Evolutionary conservation across 2,113 vertebrate genomes (phyloP).

Genomic region (Myiopsitta monachus): DNA sequence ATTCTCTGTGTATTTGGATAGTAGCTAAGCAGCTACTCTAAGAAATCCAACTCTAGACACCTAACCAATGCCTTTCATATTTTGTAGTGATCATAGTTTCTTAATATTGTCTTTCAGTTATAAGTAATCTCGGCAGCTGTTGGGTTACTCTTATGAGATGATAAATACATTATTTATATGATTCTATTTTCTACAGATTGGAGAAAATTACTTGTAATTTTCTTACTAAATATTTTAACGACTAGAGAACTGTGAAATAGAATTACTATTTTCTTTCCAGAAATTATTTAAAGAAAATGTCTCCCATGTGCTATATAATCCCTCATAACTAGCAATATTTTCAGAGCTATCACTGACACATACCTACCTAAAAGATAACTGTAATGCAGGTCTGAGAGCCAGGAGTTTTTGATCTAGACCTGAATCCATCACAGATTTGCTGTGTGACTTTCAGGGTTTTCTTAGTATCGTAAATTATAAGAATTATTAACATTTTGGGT

Average conservation of each 20-base stretch:
- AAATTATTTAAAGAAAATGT: not conserved
- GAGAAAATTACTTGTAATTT: not conserved
- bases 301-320: not conserved
- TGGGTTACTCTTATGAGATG: not conserved
- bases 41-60: not conserved
- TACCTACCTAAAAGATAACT: not conserved
- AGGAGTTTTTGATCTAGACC: not conserved
- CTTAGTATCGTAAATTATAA: not conserved
- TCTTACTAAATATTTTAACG: not conserved
- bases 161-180: not conserved
- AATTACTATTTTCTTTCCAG: not conserved
- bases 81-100: not conserved
- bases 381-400: not conserved
- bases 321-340: not conserved
- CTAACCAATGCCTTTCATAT: not conserved
- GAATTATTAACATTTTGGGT: not conserved
- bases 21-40: not conserved
- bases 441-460: not conserved
- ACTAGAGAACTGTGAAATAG: not conserved
- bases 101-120: not conserved
- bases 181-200: not conserved
- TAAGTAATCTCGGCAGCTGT: not conserved
- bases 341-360: not conserved
- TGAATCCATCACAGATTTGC: not conserved
- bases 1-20: not conserved